Percentiles rank a stretch among this genome's conserved stretches.
These are phyloP conservation scores for Cryptoleucopteryx plumbea DNA, from an alignment of 2,113 vertebrate genomes.

Conservation along the genomic window DNA sequence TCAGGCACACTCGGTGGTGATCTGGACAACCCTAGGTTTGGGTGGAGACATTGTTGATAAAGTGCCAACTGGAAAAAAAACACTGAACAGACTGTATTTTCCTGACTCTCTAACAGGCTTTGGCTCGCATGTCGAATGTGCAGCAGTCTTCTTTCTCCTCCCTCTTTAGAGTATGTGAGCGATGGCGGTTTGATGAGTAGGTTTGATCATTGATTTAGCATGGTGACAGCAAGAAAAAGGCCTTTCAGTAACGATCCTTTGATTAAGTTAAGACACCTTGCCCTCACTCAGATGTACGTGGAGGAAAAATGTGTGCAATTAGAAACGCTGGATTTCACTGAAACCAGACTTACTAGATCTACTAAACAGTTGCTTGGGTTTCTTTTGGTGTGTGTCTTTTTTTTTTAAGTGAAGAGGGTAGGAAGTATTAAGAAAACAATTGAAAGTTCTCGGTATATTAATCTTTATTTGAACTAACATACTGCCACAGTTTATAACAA, in stretches of 20 bases:
- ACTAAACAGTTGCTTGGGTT: background rate
- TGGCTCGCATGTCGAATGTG: background rate
- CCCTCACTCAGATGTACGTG: rapidly evolving
- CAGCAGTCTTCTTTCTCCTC: background rate
- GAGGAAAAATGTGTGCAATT: rapidly evolving
- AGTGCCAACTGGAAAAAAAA: constrained; percentile 10
- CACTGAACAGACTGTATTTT: background rate
- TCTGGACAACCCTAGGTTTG: background rate
- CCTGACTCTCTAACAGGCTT: background rate
- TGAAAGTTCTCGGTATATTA: background rate
- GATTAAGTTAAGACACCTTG: background rate
- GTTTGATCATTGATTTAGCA: background rate
- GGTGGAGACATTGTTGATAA: constrained; percentile 30
- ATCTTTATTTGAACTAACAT: background rate
- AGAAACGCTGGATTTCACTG: background rate
- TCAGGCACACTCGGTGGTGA: background rate
- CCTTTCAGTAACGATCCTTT: background rate
- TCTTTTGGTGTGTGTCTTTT: background rate
- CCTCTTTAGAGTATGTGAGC: background rate
- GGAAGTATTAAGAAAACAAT: background rate
- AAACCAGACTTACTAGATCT: background rate
- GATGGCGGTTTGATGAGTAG: rapidly evolving
- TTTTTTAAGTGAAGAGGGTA: background rate
- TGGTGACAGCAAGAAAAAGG: background rate
- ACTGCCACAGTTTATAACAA: background rate